Evolutionary conservation across 2,797 vertebrate genomes (phyloP).

Genomic region (Trichosurus vulpecula): DNA sequence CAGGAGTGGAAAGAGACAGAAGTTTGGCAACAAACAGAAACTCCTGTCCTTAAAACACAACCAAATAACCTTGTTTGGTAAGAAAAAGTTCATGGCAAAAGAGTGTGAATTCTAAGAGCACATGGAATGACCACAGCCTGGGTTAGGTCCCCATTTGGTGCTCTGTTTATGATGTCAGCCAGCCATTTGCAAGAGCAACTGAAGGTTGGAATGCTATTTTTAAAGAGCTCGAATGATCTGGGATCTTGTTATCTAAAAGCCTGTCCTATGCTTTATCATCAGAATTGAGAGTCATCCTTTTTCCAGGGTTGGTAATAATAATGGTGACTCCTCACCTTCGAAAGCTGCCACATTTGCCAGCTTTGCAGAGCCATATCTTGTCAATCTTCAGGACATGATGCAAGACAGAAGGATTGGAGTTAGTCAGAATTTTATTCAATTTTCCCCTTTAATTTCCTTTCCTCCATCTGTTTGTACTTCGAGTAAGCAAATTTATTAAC

Average conservation of each 20-base stretch:
- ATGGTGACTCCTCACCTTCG: background rate
- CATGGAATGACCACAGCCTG: background rate
- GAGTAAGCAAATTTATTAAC: background rate
- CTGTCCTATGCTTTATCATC: background rate
- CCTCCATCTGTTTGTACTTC: slow-evolving; percentile 31
- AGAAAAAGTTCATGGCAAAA: background rate
- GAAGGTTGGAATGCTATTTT: background rate
- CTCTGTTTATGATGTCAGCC: background rate
- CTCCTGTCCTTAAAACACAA: background rate
- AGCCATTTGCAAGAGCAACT: background rate
- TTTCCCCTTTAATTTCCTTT: background rate
- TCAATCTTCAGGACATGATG: background rate
- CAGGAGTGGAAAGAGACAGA: background rate
- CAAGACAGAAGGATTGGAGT: background rate
- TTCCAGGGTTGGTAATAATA: background rate
- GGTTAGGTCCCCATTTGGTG: background rate
- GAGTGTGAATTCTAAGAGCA: background rate
- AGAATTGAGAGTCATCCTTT: background rate
- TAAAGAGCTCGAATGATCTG: background rate
- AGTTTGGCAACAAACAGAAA: background rate
- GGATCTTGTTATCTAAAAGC: background rate
- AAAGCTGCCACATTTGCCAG: background rate
- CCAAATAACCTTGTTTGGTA: background rate
- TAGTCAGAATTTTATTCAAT: background rate
- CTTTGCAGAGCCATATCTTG: background rate